These are phyloP conservation scores for Gonocerus acuteangulatus DNA, from an alignment of 2,888 invertebrate species.

Conservation along the genomic window DNA sequence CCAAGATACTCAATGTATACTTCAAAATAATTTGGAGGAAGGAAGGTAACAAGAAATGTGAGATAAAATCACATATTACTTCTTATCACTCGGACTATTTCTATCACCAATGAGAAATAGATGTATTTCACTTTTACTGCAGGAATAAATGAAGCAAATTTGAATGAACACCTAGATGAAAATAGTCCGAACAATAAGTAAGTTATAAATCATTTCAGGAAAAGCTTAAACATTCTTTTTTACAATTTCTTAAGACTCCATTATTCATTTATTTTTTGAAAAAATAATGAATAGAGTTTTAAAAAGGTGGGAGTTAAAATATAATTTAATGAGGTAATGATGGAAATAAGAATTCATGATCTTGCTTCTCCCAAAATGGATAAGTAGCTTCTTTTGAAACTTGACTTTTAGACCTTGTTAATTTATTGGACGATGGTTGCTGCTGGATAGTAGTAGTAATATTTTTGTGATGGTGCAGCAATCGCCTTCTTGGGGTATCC, in stretches of 20 bases:
- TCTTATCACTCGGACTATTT: constrained; percentile 21
- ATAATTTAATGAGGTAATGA: too few species aligned
- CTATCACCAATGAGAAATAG: constrained; percentile 4
- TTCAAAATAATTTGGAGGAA: neutral
- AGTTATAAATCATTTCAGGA: neutral
- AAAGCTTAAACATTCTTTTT: too few species aligned
- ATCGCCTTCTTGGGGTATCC: constrained; percentile 35
- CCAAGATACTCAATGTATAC: neutral
- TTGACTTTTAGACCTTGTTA: neutral
- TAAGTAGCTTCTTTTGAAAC: too few species aligned
- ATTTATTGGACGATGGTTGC: neutral
- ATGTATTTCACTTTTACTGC: neutral
- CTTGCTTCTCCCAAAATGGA: too few species aligned
- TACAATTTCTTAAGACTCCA: neutral
- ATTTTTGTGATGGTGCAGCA: neutral
- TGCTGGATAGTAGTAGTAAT: neutral
- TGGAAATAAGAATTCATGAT: too few species aligned
- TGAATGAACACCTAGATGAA: neutral
- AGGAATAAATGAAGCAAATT: neutral
- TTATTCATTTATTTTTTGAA: too few species aligned
- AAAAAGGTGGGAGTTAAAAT: too few species aligned
- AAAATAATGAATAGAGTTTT: too few species aligned
- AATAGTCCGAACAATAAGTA: constrained; percentile 20
- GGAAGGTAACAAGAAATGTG: neutral
- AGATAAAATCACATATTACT: neutral